Evolutionary conservation across 2,888 invertebrate species (phyloP).

Genomic region (Callinectes sapidus): DNA sequence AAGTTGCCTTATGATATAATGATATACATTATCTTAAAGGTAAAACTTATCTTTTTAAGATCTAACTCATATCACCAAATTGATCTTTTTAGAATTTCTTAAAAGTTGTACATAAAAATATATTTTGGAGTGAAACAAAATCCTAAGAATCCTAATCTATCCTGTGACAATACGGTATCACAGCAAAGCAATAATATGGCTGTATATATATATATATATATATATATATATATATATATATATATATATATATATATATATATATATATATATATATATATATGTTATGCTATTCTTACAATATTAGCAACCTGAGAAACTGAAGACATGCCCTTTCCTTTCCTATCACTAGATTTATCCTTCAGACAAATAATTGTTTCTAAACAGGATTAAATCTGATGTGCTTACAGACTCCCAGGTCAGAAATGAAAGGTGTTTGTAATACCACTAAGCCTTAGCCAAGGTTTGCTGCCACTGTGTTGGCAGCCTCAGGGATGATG

Average conservation of each 20-base stretch:
- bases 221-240: background rate
- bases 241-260: background rate
- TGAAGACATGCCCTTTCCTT: background rate
- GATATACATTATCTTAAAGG: background rate
- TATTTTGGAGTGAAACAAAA: background rate
- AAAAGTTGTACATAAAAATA: background rate
- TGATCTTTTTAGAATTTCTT: background rate
- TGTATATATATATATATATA: background rate
- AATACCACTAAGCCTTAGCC: background rate
- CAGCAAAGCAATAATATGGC: background rate
- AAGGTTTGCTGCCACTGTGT: background rate
- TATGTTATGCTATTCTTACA: background rate
- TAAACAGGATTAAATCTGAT: background rate
- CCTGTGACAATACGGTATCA: background rate
- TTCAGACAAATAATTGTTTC: background rate
- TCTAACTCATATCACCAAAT: slow-evolving; percentile 2
- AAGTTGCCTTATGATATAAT: background rate
- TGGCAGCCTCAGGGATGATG: background rate
- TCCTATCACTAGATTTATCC: background rate
- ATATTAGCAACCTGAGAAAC: background rate
- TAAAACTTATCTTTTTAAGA: background rate
- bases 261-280: background rate
- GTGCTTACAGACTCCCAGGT: background rate
- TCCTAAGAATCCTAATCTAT: background rate
- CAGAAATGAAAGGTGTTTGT: background rate